Evolutionary conservation across 1,140 invertebrate species (phyloP), one percentile per base, ranked within the genome.

Genomic region (Drosophila baimaii): DNA sequence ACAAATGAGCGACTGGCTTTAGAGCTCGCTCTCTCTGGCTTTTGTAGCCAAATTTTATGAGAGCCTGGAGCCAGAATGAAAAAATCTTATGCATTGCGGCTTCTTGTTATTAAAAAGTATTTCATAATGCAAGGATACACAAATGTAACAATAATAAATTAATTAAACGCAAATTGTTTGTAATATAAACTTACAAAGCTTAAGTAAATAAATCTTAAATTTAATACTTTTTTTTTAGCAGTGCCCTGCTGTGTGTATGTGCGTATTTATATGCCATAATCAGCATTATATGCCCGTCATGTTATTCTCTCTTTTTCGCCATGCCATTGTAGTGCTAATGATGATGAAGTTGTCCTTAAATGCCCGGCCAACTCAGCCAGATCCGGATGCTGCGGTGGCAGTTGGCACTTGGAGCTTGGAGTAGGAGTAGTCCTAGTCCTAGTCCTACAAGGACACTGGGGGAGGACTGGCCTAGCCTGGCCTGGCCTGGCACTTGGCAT

Each of bases 261-360:
- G 39, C 79, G 80, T 89, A 84, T 88, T 88, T 80, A 89, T 89
- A 76, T 79, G 73, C 63, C 68, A 89, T 89, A 88, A 88, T 83
- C 83, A 88, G 80, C 83, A 88, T 86, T 86, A 86, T 82, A 70
- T 69, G 68, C 74, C 76, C 75, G 54, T 68, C 73, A 58, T 77
- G 63, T 73, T 73, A 31, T 77, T 52, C 63, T 68, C 54, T 59
- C 33, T 74, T 75, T 68, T 81, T 77, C 62, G 57, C 52, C 41
- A 19, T 58, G 66, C 65, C 73, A 77, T 85, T 85, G 78, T 84
- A 77, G 78, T 88, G 81, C 83, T 88, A 86, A 86, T 86, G 84
- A 88, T 89, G 83, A 86, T 86, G 83, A 86, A 88, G 83, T 83
- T 86, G 83, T 80, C 79, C 84, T 86, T 88, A 86, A 88, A 88